Base-by-base conservation (phyloP, 2,888 invertebrate genomes). In the Lathronympha strigana region DNA sequence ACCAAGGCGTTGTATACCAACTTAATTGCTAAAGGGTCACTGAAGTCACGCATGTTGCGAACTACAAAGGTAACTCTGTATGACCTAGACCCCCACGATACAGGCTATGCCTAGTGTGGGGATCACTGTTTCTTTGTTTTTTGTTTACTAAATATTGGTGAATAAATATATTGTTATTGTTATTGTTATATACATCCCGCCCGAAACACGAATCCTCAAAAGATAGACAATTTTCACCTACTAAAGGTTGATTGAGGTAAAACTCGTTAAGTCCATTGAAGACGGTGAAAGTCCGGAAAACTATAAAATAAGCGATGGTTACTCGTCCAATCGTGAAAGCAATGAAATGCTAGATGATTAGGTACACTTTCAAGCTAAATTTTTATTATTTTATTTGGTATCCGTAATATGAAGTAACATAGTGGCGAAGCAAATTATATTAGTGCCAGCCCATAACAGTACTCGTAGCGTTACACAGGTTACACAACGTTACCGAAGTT, bases 251-350 rank as follows among this genome's bases (percentile, higher is more conserved):
- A 36, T 47, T 38, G 17, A 63, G 31, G n/a, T 54, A 54, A 17
- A n/a, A 55, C 28, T 43, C 43, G 28, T 55, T 43, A 69, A 71
- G 63, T 49, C 67, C 63, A 58, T 66, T 68, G 67, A 63, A 69
- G 49, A 66, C 70, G 78, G 84, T 82, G 84, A 86, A 84, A 86
- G 82, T 78, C 73, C 73, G 76, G 76, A 77, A 82, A 82, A 81
- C 76, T 76, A 64, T 58, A 64, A 64, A 58, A 76, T 77, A 79
- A 80, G 76, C 73, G 70, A 76, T 80, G 69, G 73, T 68, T 67
- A 47, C 68, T 67, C 66, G 68, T 68, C 75, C 67, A 73, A 75
- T 81, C 77, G 87, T 84, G 87, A 88, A 87, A 87, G 89, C 79
- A 77, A 77, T 76, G 76, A 68, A 73, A 72, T 73, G 69, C 66